Conservation (phyloP, 2,888 invertebrate species). For the Ypsolopha scabrella region DNA sequence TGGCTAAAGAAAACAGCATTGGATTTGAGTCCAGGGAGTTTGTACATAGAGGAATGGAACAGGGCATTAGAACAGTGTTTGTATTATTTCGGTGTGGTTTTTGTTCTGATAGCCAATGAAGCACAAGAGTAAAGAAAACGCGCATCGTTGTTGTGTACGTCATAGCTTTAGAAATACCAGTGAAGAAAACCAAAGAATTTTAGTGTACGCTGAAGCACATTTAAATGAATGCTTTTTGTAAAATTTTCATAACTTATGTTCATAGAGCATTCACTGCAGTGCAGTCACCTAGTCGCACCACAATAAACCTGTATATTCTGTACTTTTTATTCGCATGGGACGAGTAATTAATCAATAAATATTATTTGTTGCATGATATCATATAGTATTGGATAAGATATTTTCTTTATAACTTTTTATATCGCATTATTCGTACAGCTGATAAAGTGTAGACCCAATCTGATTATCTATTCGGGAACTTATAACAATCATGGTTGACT, state of each 20-base stretch:
- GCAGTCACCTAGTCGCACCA: slow-evolving; percentile 45
- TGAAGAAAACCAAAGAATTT: slow-evolving; percentile 61
- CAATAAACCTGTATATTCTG: slow-evolving; percentile 37
- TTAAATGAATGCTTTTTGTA: slow-evolving; percentile 4
- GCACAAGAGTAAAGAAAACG: slow-evolving; percentile 23
- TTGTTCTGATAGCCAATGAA: slow-evolving; percentile 24
- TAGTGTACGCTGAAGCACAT: slow-evolving; percentile 18
- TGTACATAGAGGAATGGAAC: slow-evolving; percentile 8
- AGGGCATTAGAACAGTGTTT: slow-evolving; percentile 12
- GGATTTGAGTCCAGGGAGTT: not conserved
- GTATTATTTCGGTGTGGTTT: slow-evolving; percentile 20
- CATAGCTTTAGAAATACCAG: slow-evolving; percentile 44
- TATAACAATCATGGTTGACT: too few relatives aligned
- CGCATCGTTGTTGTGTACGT: slow-evolving; percentile 25
- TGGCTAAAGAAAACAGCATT: not conserved
- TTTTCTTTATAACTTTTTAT: not conserved
- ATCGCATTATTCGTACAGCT: not conserved
- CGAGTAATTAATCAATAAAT: not conserved
- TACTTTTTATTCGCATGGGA: slow-evolving; percentile 34
- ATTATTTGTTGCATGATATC: slow-evolving; percentile 1
- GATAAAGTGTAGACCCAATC: not conserved
- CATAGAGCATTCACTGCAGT: not conserved
- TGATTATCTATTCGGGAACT: too few relatives aligned
- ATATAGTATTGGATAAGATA: not conserved
- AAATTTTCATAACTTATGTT: slow-evolving; percentile 1